Evolutionary conservation across 1,140 invertebrate species (phyloP), one percentile per base, ranked within the genome.

Genomic region (Drosophila setifemur): DNA sequence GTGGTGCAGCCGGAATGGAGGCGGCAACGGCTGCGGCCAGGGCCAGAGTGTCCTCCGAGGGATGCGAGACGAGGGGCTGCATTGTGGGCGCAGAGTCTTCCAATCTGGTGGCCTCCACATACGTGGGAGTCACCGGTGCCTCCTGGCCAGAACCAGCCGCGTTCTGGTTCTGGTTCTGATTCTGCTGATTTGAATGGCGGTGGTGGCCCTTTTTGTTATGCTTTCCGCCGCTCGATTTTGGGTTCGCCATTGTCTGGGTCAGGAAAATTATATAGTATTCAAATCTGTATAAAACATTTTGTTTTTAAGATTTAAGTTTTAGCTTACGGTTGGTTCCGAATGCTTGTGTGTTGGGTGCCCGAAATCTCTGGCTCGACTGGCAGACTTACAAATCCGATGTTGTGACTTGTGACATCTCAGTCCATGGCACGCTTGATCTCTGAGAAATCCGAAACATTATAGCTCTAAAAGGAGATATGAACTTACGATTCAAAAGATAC

Each of bases 1-100:
- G 14, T 3, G 60, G 50, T 5, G 52, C 33, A 2, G 33, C 52
- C 6, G 52, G 52, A 3, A 42, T 33, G 11, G 58, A 44, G 4
- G 49, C 49, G 7, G 49, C 57, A 7, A 52, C 50, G 7, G 57
- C 39, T 11, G 57, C 39, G 4, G 57, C 58, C 49, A 63, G 5
- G 6, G 58, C 29, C 16, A 63, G 4, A 2, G 49, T 54, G 29
- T 63, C 49, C 58, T 54, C 49, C 29, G 58, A 54, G 3, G 49
- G 29, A 11, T 23, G 52, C 3, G 23, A 4, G 31, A 19, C 42
- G 2, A 57, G 9, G 11, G 52, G 19, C 3, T n/a, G n/a, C n/a
- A n/a, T n/a, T n/a, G 9, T 25, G 40, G 28, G 18, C 1, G 48
- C 18, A 9, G 33, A n/a, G 0, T 31, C 2, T 0, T 33, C 31